Evolutionary conservation across 2,888 invertebrate genomes (phyloP).

Genomic region (Brenthis hecate): DNA sequence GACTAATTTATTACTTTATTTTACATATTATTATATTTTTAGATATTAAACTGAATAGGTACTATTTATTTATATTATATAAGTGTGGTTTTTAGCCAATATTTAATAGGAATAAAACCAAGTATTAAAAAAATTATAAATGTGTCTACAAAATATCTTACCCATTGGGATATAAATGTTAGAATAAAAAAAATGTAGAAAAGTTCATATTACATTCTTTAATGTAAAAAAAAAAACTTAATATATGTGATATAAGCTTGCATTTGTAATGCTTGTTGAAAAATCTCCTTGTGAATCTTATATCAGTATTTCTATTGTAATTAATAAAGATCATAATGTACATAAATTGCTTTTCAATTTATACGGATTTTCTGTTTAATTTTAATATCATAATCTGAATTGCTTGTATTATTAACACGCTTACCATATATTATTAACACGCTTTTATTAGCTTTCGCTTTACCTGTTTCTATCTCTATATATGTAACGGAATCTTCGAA

Average conservation of each 20-base stretch:
- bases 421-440: too few species aligned
- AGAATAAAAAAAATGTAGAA: too few species aligned
- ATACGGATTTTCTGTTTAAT: too few species aligned
- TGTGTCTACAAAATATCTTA: too few species aligned
- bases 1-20: slow-evolving; percentile 10
- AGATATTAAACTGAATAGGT: not conserved
- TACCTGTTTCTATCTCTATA: too few species aligned
- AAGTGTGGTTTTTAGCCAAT: not conserved
- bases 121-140: not conserved
- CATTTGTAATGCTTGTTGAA: not conserved
- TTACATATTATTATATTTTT: slow-evolving; percentile 2
- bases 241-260: not conserved
- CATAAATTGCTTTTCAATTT: not conserved
- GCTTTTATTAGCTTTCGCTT: too few species aligned
- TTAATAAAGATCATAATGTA: slow-evolving; percentile 6
- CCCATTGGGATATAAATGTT: too few species aligned
- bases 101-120: slow-evolving; percentile 1
- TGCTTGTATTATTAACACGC: too few species aligned
- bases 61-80: slow-evolving; percentile 3
- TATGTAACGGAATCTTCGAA: too few species aligned
- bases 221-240: too few species aligned
- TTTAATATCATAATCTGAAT: not conserved
- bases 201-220: too few species aligned
- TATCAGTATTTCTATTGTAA: not conserved
- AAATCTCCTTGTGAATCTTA: slow-evolving; percentile 9